Base-by-base conservation (phyloP, 2,888 invertebrate species). In the Cryptocephalus primarius region DNA sequence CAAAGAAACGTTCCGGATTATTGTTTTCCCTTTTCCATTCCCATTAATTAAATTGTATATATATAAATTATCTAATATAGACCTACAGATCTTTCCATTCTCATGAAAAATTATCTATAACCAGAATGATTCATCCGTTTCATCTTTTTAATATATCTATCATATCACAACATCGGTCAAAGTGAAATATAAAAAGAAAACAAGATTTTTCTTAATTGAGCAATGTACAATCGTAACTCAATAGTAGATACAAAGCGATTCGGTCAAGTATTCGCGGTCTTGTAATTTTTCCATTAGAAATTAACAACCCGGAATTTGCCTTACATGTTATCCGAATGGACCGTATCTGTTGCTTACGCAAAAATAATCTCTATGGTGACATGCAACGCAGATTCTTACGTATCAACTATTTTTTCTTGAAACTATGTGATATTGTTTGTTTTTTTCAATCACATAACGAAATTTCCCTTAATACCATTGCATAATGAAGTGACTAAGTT, bases 11-110 rank as follows among this genome's bases (percentile, higher is more conserved):
- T 44, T 34, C 44, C 48, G 50, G 47, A 43, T 51, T 49, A 52
- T 51, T 49, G 47, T 52, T 48, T 22, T 31, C 45, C 46, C 42
- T 49, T 48, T 2, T 22, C 22, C 22, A 22, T 22, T 22, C 22
- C 22, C 22, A 22, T 22, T 22, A 22, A 22, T 22, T 48, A 53
- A 52, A 49, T 54, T 50, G 46, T 53, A 49, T 56, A 56, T 59
- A 60, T 58, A 57, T 62, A 62, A 62, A 59, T 66, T 66, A 70
- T 70, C 70, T 70, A 70, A 70, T 70, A 69, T 70, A 70, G 70
- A 70, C 69, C 69, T 70, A 70, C 69, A 50, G 53, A 61, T 67
- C 61, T 67, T 69, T 65, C 64, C 68, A 68, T 60, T 64, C 58
- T 61, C 63, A 68, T 70, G 70, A 69, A 70, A 70, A 70, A 66